Percentiles rank a stretch among this genome's conserved stretches.
phyloP scores from a whole-genome alignment of 2,888 invertebrate genomes.

The Harpalus rufipes region DNA sequence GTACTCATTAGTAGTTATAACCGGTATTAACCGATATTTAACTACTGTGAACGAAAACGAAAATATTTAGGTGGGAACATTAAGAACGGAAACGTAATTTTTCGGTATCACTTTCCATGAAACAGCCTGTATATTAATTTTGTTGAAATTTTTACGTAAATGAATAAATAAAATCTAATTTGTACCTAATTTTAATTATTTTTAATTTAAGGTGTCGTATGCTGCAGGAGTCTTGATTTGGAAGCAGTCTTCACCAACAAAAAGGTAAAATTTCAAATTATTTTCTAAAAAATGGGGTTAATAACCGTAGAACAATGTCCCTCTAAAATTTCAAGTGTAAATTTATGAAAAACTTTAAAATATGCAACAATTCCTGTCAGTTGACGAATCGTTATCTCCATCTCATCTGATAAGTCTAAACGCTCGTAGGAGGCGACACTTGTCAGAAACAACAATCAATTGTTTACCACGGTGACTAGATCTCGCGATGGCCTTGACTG shows the following conservation, averaged over 20 bases:
- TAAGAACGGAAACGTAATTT: no score
- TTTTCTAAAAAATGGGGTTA: not conserved
- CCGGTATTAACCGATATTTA: no score
- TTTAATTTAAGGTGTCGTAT: not conserved
- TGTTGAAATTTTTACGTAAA: no score
- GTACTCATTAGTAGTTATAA: no score
- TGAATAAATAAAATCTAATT: no score
- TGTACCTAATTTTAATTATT: no score
- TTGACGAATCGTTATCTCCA: slow-evolving; percentile 41
- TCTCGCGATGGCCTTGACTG: slow-evolving; percentile 46
- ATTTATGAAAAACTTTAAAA: slow-evolving; percentile 31
- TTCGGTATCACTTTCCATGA: no score
- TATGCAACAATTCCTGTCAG: slow-evolving; percentile 43
- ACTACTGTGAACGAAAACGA: no score
- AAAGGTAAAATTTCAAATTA: not conserved
- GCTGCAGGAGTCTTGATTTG: not conserved
- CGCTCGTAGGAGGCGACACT: slow-evolving; percentile 59
- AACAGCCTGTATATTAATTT: no score
- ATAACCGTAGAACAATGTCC: slow-evolving; percentile 23
- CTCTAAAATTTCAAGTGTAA: slow-evolving; percentile 21
- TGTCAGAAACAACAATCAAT: slow-evolving; percentile 64
- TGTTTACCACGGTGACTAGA: slow-evolving; percentile 54
- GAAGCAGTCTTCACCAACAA: not conserved
- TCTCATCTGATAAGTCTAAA: slow-evolving; percentile 50
- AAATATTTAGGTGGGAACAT: no score